A percentile compares a stretch with the other conserved stretches of the same genome.
These are phyloP conservation scores for Corythoichthys intestinalis DNA, from an alignment of 2,113 vertebrate species.

Conservation along the genomic window DNA sequence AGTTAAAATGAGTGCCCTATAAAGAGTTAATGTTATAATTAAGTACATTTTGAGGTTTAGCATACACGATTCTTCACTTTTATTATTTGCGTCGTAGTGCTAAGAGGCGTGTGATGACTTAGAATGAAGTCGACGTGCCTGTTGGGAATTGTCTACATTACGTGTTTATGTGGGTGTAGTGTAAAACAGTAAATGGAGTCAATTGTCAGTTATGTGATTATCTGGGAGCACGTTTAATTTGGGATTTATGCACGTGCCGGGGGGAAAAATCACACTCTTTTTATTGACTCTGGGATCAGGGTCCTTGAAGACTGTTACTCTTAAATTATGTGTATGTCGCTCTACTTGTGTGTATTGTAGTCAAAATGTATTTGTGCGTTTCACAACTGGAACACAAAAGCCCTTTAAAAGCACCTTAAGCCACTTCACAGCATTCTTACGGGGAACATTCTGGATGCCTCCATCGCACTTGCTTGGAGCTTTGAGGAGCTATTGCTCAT, in stretches of 20 bases:
- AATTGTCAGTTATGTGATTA: conserved; percentile 47
- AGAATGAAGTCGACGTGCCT: conserved; percentile 37
- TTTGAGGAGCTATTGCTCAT: not conserved
- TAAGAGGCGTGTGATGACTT: conserved; percentile 20
- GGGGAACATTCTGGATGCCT: not conserved
- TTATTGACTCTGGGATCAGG: conserved; percentile 44
- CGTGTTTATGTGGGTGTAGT: conserved; percentile 11
- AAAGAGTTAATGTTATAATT: not conserved
- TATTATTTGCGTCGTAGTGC: conserved; percentile 21
- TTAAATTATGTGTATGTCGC: conserved; percentile 1
- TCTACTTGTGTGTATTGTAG: conserved; percentile 4
- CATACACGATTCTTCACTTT: conserved; percentile 14
- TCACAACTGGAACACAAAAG: conserved; percentile 19
- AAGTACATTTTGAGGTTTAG: conserved; percentile 6
- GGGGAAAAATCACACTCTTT: conserved; percentile 33
- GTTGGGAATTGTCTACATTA: conserved; percentile 35
- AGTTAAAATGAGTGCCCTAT: too few relatives aligned
- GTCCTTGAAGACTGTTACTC: conserved; percentile 15
- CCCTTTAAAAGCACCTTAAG: conserved; percentile 54
- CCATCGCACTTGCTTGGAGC: not conserved
- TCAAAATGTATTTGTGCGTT: not conserved
- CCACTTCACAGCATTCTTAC: conserved; percentile 29
- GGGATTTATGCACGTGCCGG: not conserved
- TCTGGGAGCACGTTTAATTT: conserved; percentile 41
- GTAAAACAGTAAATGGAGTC: conserved; percentile 31